phyloP scores from a whole-genome alignment of 1,140 invertebrate species.

The Macrocentrus cingulum region DNA sequence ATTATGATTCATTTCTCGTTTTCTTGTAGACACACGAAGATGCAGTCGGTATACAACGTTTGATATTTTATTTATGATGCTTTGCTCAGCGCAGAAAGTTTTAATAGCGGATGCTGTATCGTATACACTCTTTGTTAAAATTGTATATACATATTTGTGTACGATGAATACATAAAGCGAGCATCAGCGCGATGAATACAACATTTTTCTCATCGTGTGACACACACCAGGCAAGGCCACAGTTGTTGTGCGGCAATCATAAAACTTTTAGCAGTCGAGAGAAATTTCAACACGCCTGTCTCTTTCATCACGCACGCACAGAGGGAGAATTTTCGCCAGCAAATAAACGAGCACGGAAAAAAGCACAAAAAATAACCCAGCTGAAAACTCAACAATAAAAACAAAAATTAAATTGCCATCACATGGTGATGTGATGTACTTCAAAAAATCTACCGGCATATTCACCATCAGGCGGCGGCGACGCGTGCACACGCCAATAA shows the following conservation, averaged over 20 bases:
- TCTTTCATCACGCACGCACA: background rate
- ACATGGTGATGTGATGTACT: too few species aligned
- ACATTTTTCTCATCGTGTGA: constrained; percentile 2
- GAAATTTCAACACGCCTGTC: constrained; percentile 6
- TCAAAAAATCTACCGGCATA: background rate
- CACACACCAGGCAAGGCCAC: constrained; percentile 2
- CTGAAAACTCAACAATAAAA: too few species aligned
- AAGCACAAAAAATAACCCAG: background rate
- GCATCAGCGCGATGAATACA: background rate
- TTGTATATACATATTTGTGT: background rate
- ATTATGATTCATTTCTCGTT: background rate
- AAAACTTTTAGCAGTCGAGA: constrained; percentile 16
- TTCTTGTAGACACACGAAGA: background rate
- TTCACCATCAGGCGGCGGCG: background rate
- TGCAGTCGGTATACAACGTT: background rate
- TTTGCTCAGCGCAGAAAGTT: background rate
- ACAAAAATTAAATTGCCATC: background rate
- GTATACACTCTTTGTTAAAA: constrained; percentile 19
- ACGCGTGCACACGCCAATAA: background rate
- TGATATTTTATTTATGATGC: constrained; percentile 17
- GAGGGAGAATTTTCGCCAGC: background rate
- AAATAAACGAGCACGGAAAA: constrained; percentile 1
- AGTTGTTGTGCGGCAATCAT: constrained; percentile 1
- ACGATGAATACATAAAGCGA: background rate
- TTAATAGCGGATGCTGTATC: constrained; percentile 18